These are phyloP conservation scores for Brienomyrus brachyistius DNA, from an alignment of 2,113 vertebrate species.

Conservation along the genomic window DNA sequence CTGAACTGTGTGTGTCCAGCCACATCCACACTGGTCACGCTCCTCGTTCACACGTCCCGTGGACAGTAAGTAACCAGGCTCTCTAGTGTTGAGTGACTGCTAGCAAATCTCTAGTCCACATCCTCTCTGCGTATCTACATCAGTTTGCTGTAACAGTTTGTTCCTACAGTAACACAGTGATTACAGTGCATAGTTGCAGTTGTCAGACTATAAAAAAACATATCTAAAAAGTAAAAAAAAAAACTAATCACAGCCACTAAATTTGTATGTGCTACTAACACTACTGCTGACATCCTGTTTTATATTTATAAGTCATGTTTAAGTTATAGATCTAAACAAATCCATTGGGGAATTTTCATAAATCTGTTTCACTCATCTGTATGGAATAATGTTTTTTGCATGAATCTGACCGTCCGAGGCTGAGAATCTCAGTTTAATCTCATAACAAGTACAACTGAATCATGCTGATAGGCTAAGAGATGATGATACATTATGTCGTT, in stretches of 20 bases:
- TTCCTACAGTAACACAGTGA: neutral
- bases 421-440: neutral
- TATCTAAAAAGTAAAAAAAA: neutral
- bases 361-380: neutral
- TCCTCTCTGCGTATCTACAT: neutral
- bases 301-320: neutral
- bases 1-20: conserved; percentile 93
- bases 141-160: neutral
- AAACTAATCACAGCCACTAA: neutral
- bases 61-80: conserved; percentile 78
- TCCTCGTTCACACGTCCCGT: conserved; percentile 91
- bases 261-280: neutral
- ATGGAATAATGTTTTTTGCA: neutral
- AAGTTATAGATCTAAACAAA: neutral
- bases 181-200: neutral
- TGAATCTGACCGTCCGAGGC: neutral
- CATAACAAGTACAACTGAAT: neutral
- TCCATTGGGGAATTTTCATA: neutral
- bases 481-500: neutral
- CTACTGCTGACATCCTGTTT: neutral
- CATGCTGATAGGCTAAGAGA: neutral
- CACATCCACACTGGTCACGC: conserved; percentile 89
- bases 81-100: neutral
- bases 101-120: neutral
- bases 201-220: neutral